Percentiles rank a stretch among this genome's conserved stretches.
Evolutionary conservation across 2,113 vertebrate species (phyloP).

Genomic region (Etia nguti): DNA sequence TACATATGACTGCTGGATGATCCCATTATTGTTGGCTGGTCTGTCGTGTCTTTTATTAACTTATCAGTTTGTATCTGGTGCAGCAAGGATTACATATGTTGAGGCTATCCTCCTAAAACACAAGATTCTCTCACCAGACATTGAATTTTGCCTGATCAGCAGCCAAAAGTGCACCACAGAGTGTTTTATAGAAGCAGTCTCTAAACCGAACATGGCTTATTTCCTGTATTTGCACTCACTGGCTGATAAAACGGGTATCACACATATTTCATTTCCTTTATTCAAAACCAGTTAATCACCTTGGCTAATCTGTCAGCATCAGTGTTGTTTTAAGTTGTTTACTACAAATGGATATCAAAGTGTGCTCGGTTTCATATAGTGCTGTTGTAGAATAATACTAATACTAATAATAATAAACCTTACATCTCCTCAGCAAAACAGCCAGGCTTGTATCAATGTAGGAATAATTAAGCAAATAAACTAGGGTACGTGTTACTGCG

Average conservation of each 20-base stretch:
- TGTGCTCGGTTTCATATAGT: neutral
- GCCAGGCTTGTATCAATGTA: conserved; percentile 16
- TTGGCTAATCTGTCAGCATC: neutral
- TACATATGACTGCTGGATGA: neutral
- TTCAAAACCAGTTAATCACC: neutral
- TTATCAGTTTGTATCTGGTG: neutral
- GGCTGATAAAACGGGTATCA: neutral
- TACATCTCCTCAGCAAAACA: neutral
- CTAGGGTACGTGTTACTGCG: neutral
- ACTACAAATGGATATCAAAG: neutral
- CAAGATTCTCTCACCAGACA: fast-evolving
- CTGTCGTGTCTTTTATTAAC: neutral
- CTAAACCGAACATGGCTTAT: neutral
- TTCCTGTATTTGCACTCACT: neutral
- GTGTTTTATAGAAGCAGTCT: neutral
- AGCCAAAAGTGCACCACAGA: neutral
- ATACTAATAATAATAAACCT: neutral
- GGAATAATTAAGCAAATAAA: conserved; percentile 52
- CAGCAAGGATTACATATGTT: neutral
- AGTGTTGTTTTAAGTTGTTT: neutral
- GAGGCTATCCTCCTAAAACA: neutral
- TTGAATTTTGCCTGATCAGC: conserved; percentile 1
- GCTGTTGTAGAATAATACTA: neutral
- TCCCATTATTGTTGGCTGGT: neutral
- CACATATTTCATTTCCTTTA: neutral